Conservation (phyloP, 2,113 vertebrate genomes). For the Elgaria multicarinata region DNA sequence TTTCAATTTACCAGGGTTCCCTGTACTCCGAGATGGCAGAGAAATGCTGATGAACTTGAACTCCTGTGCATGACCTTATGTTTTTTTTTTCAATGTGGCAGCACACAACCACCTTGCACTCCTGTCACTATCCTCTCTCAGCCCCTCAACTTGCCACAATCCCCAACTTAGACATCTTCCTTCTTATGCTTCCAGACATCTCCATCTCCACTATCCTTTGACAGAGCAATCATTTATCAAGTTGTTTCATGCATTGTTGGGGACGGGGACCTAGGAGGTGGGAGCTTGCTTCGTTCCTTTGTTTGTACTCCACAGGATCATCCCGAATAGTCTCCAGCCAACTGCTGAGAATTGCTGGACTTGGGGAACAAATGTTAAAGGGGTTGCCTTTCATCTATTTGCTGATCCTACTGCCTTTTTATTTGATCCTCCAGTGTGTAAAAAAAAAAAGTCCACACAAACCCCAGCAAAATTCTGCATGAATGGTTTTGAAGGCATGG, state of each 20-base stretch:
- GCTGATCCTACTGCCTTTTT: constrained; percentile 75
- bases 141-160: constrained; percentile 24
- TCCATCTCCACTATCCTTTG: constrained; percentile 75
- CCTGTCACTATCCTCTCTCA: constrained; percentile 19
- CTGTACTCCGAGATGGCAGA: not conserved
- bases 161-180: constrained; percentile 72
- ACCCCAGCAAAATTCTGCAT: constrained; percentile 21
- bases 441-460: constrained; percentile 57
- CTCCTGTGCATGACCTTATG: not conserved
- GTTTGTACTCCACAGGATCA: constrained; percentile 79
- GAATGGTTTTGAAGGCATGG: constrained; percentile 41
- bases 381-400: constrained; percentile 79
- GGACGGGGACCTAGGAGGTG: constrained; percentile 72
- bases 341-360: constrained; percentile 82
- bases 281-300: constrained; percentile 81
- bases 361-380: constrained; percentile 79
- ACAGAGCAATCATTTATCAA: constrained; percentile 86
- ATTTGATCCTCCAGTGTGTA: constrained; percentile 73
- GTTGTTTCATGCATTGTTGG: constrained; percentile 81
- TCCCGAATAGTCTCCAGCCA: constrained; percentile 84
- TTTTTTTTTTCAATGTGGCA: not conserved
- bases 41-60: not conserved
- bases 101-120: not conserved
- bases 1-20: not conserved
- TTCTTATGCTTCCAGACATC: constrained; percentile 74